phyloP scores from a whole-genome alignment of 2,113 vertebrate genomes.

The Indicator indicator region DNA sequence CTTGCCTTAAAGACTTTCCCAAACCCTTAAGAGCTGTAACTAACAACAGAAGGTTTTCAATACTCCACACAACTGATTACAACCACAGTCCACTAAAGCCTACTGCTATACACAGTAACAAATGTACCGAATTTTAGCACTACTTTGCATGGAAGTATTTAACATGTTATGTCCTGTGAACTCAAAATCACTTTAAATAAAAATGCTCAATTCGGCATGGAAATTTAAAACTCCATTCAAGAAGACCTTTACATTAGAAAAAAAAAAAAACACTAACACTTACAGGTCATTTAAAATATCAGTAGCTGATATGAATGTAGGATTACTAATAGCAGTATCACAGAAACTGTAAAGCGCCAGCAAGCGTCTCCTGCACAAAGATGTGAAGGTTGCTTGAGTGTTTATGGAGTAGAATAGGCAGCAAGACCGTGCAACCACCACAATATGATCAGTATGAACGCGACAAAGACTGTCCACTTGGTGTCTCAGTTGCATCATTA shows the following conservation, averaged over 20 bases:
- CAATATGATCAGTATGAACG: background rate
- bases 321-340: background rate
- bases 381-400: background rate
- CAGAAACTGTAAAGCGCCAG: background rate
- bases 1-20: background rate
- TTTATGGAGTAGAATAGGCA: background rate
- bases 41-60: background rate
- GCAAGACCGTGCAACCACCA: background rate
- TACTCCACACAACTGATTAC: background rate
- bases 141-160: background rate
- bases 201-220: background rate
- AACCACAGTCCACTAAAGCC: background rate
- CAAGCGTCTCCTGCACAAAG: background rate
- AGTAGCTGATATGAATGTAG: background rate
- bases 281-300: background rate
- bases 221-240: background rate
- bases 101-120: background rate
- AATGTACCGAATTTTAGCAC: background rate
- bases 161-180: background rate
- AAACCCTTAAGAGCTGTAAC: background rate
- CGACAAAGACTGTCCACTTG: slow-evolving; percentile 44
- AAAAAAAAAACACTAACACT: background rate
- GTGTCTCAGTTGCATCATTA: slow-evolving; percentile 44
- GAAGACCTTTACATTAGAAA: background rate
- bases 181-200: background rate